Evolutionary conservation across 1,140 invertebrate genomes (phyloP).

Genomic region (Macrotrachela quadricornifera): DNA sequence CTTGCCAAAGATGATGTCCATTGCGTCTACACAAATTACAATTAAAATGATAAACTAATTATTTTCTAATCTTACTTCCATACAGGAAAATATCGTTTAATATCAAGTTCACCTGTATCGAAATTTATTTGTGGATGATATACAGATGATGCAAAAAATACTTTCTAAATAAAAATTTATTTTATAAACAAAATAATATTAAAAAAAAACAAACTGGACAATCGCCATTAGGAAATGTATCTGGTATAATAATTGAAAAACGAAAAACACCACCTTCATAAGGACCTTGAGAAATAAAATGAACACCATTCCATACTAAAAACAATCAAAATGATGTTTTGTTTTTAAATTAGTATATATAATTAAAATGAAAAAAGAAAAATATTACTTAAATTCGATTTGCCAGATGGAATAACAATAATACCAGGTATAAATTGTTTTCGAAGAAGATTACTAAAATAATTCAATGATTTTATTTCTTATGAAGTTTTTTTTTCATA

Average conservation of each 20-base stretch:
- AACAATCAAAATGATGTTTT: slow-evolving; percentile 18
- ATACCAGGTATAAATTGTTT: no score
- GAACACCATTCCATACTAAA: slow-evolving; percentile 73
- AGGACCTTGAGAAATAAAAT: slow-evolving; percentile 62
- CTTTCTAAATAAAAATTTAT: slow-evolving; percentile 39
- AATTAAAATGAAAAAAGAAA: no score
- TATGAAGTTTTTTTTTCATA: no score
- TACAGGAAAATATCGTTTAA: slow-evolving; percentile 49
- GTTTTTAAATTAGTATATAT: not conserved
- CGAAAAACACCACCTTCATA: slow-evolving; percentile 70
- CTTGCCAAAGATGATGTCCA: slow-evolving; percentile 64
- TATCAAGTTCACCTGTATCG: slow-evolving; percentile 48
- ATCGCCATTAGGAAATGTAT: slow-evolving; percentile 62
- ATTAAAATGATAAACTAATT: slow-evolving; percentile 1
- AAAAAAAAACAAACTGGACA: slow-evolving; percentile 46
- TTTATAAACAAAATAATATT: not conserved
- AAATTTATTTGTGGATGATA: slow-evolving; percentile 66
- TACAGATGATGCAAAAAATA: slow-evolving; percentile 59
- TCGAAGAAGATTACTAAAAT: no score
- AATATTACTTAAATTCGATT: no score
- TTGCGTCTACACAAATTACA: slow-evolving; percentile 31
- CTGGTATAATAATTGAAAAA: slow-evolving; percentile 59
- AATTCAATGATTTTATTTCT: no score
- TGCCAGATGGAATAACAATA: no score
- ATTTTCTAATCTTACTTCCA: slow-evolving; percentile 40